Conservation (phyloP, 2,113 vertebrate genomes). For the Hippocampus barbouri region DNA sequence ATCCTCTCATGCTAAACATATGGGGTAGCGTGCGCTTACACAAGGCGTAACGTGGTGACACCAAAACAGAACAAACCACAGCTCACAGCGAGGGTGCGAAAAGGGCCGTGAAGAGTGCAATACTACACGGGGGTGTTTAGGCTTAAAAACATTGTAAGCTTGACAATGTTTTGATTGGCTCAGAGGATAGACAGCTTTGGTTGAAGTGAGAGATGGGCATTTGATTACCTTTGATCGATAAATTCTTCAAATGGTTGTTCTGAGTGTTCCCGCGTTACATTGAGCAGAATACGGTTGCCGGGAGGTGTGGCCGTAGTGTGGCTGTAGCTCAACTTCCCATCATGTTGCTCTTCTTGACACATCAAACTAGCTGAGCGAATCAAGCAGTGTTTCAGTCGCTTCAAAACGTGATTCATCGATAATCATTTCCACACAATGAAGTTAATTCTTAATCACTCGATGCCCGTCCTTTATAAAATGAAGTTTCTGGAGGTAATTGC, state of each 20-base stretch:
- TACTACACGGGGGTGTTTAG: conserved; percentile 12
- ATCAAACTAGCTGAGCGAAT: neutral
- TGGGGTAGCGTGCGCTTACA: conserved; percentile 36
- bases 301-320: neutral
- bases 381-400: neutral
- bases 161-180: neutral
- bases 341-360: neutral
- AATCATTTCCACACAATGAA: neutral
- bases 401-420: neutral
- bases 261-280: neutral
- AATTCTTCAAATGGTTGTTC: neutral
- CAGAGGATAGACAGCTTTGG: neutral
- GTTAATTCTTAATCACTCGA: neutral
- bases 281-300: neutral
- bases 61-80: conserved; percentile 25
- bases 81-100: conserved; percentile 36
- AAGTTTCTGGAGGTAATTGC: neutral
- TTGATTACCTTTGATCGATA: neutral
- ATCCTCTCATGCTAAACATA: conserved; percentile 53
- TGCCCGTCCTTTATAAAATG: neutral
- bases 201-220: neutral
- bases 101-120: conserved; percentile 25
- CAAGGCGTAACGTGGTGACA: conserved; percentile 20
- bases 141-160: neutral
- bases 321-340: neutral